These are phyloP conservation scores for Strongylocentrotus purpuratus DNA, from an alignment of 35 echinoderm and acorn worm genomes.

Conservation along the genomic window DNA sequence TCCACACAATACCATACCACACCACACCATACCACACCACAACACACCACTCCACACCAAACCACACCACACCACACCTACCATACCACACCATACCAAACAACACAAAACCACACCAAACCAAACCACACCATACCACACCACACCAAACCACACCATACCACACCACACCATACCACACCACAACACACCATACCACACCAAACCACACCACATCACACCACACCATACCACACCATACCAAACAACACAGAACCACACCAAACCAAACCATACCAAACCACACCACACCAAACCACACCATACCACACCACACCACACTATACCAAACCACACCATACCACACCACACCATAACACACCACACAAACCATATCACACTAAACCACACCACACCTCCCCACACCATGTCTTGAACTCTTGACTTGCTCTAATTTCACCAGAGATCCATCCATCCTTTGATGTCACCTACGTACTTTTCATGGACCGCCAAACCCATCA, in stretches of 20 bases:
- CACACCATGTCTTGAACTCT: background rate
- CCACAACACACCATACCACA: too few relatives aligned
- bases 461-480: background rate
- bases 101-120: too few relatives aligned
- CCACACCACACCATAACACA: background rate
- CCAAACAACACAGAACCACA: too few relatives aligned
- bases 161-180: too few relatives aligned
- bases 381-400: background rate
- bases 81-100: too few relatives aligned
- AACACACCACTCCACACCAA: background rate
- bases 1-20: background rate
- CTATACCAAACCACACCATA: background rate
- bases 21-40: background rate
- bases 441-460: background rate
- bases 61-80: too few relatives aligned
- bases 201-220: too few relatives aligned
- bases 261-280: too few relatives aligned
- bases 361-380: background rate
- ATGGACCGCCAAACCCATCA: constrained; percentile 10
- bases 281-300: too few relatives aligned
- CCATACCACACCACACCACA: too few relatives aligned
- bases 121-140: background rate
- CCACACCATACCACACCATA: too few relatives aligned
- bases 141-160: too few relatives aligned
- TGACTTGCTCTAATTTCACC: background rate